Evolutionary conservation across 2,797 vertebrate genomes (phyloP).

Genomic region (Tauraco hartlaubi): DNA sequence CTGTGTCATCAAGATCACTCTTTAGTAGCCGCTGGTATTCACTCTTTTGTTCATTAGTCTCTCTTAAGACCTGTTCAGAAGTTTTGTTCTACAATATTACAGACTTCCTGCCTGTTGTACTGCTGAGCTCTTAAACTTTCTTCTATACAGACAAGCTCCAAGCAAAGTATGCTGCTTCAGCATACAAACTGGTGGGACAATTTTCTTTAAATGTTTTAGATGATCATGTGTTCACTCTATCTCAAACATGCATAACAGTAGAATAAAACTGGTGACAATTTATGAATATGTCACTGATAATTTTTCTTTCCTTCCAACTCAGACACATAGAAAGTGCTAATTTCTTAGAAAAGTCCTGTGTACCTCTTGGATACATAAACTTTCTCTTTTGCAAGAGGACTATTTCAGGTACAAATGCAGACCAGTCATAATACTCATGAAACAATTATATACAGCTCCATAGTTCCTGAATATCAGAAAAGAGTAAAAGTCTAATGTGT

Average conservation of each 20-base stretch:
- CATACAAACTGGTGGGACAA: neutral
- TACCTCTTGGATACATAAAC: neutral
- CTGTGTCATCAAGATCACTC: neutral
- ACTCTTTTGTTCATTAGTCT: neutral
- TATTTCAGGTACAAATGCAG: neutral
- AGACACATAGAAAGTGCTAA: neutral
- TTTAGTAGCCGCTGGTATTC: neutral
- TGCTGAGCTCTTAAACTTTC: neutral
- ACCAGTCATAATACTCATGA: neutral
- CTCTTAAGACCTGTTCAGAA: neutral
- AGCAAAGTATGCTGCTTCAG: neutral
- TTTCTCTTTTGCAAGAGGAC: neutral
- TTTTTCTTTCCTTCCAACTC: neutral
- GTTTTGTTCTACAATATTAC: neutral
- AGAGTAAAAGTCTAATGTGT: neutral
- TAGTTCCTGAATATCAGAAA: neutral
- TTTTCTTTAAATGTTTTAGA: neutral
- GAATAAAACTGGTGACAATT: neutral
- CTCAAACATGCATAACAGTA: neutral
- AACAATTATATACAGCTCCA: neutral
- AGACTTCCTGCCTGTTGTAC: neutral
- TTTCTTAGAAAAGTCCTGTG: neutral
- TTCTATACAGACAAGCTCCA: neutral
- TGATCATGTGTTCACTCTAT: neutral
- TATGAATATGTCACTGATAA: neutral